Conservation (phyloP, 2,797 vertebrate genomes). For the Fistularia tabacaria region DNA sequence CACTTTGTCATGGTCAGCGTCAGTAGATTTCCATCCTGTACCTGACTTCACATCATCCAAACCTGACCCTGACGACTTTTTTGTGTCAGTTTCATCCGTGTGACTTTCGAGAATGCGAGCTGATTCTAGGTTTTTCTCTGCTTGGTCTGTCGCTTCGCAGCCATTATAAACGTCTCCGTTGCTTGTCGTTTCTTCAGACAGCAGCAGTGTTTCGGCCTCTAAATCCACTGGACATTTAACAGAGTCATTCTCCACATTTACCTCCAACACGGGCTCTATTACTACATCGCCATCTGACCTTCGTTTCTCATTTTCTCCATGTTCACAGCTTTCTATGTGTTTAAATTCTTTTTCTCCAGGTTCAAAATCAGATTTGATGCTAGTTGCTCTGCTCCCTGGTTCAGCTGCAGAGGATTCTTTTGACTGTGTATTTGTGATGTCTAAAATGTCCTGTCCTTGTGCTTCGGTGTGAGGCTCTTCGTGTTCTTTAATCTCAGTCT, state of each 20-base stretch:
- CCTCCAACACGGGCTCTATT: neutral
- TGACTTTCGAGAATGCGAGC: slow-evolving; percentile 11
- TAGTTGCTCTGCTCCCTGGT: slow-evolving; percentile 13
- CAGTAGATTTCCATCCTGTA: slow-evolving; percentile 21
- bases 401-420: neutral
- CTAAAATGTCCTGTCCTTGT: slow-evolving; percentile 21
- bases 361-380: slow-evolving; percentile 9
- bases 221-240: slow-evolving; percentile 14
- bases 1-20: slow-evolving; percentile 5
- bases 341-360: slow-evolving; percentile 22
- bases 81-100: slow-evolving; percentile 5
- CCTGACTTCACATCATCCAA: slow-evolving; percentile 22
- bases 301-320: slow-evolving; percentile 17
- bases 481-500: slow-evolving; percentile 20
- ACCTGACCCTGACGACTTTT: slow-evolving; percentile 12
- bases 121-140: slow-evolving; percentile 8
- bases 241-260: slow-evolving; percentile 12
- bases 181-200: slow-evolving; percentile 19
- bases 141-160: slow-evolving; percentile 3
- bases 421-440: slow-evolving; percentile 4
- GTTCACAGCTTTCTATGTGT: slow-evolving; percentile 15
- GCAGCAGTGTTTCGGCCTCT: slow-evolving; percentile 19
- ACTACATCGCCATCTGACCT: slow-evolving; percentile 13
- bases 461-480: slow-evolving; percentile 13
- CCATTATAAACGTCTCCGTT: slow-evolving; percentile 15